A percentile compares a stretch with the other conserved stretches of the same genome.
phyloP scores from a whole-genome alignment of 2,113 vertebrate species.

The Dasyurus viverrinus region DNA sequence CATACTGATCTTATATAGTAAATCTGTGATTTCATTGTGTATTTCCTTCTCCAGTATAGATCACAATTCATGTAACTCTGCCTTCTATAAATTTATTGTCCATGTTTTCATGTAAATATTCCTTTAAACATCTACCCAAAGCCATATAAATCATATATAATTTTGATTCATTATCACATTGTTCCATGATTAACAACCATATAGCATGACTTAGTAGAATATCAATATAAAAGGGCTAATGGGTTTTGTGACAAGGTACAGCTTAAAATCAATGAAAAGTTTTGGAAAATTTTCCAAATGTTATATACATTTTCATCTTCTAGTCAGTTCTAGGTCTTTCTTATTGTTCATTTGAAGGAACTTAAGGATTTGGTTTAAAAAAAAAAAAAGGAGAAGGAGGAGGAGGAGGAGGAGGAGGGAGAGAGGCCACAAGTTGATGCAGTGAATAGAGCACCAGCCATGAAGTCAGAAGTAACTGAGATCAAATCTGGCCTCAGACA shows the following conservation, averaged over 20 bases:
- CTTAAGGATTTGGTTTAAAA: not conserved
- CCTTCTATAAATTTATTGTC: not conserved
- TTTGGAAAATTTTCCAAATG: not conserved
- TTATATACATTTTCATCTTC: not conserved
- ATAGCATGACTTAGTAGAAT: not conserved
- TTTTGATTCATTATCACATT: not conserved
- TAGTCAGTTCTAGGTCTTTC: not conserved
- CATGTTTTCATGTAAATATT: not conserved
- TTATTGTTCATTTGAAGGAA: not conserved
- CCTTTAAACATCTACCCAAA: not conserved
- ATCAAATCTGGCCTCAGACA: too few species aligned
- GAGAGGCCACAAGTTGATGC: too few species aligned
- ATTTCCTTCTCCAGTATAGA: not conserved
- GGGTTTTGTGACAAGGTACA: not conserved
- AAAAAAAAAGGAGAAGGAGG: not conserved
- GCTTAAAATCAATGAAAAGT: not conserved
- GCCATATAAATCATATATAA: not conserved
- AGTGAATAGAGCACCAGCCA: too few species aligned
- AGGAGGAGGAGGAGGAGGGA: too few species aligned
- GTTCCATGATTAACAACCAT: not conserved
- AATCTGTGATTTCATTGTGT: not conserved
- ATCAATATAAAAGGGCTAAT: not conserved
- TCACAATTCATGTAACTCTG: not conserved
- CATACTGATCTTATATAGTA: not conserved
- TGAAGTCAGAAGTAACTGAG: too few species aligned